Evolutionary conservation across 2,797 vertebrate genomes (phyloP).

Genomic region (Iguana delicatissima): DNA sequence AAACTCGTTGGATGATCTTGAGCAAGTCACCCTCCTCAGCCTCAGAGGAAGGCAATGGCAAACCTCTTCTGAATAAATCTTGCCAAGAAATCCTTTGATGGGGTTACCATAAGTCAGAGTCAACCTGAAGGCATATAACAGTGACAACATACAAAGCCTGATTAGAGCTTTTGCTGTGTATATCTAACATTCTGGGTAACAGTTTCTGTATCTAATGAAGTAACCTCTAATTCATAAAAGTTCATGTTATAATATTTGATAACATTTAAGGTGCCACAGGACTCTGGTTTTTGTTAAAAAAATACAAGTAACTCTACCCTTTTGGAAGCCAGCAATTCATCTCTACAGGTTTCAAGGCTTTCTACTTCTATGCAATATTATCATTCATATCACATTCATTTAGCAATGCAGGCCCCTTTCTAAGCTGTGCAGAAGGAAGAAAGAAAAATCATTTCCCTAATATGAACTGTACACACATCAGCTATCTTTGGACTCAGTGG

Average conservation of each 20-base stretch:
- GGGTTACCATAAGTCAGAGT: no score
- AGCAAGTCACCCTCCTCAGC: no score
- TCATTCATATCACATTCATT: constrained; percentile 42
- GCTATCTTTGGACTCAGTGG: constrained; percentile 32
- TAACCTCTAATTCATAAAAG: background rate
- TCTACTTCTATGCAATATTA: constrained; percentile 10
- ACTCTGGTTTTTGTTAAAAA: background rate
- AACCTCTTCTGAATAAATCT: no score
- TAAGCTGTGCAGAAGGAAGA: no score
- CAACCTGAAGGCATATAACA: no score
- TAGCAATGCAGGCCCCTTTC: constrained; percentile 27
- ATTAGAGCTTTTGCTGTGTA: no score
- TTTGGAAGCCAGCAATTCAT: background rate
- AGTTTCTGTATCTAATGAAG: background rate
- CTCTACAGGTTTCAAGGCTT: background rate
- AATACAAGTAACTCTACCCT: background rate
- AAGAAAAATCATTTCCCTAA: constrained; percentile 32
- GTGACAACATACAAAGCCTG: no score
- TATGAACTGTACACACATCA: background rate
- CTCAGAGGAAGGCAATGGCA: no score
- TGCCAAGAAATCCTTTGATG: no score
- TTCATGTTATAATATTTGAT: background rate
- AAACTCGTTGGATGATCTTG: no score
- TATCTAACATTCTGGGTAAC: no score
- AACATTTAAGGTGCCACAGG: background rate